phyloP scores from a whole-genome alignment of 2,888 invertebrate genomes.

The Megalurothrips usitatus region DNA sequence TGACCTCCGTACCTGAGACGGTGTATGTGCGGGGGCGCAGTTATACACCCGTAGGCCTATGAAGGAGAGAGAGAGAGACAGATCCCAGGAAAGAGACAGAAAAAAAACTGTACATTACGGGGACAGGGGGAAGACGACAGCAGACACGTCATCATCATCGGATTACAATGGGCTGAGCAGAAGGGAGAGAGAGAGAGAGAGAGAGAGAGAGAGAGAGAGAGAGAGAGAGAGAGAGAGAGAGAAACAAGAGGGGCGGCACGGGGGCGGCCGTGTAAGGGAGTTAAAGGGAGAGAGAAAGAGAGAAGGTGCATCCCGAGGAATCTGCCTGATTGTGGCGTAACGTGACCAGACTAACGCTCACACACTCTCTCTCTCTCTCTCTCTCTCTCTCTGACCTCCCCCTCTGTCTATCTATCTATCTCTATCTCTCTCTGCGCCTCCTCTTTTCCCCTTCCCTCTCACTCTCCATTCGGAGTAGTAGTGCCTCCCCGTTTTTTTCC shows the following conservation, averaged over 20 bases:
- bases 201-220: background rate
- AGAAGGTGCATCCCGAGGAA: constrained; percentile 31
- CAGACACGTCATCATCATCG: too few relatives aligned
- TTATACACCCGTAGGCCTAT: too few relatives aligned
- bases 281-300: constrained; percentile 31
- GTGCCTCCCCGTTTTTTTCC: too few relatives aligned
- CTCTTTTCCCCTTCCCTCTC: background rate
- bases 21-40: too few relatives aligned
- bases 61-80: background rate
- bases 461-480: too few relatives aligned
- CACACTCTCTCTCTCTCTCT: background rate
- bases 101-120: too few relatives aligned
- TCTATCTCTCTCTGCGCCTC: background rate
- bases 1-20: too few relatives aligned
- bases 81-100: too few relatives aligned
- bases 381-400: background rate
- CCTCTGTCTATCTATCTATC: background rate
- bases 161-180: too few relatives aligned
- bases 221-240: background rate
- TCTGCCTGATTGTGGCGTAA: constrained; percentile 19
- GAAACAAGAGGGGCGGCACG: background rate
- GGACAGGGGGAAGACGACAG: too few relatives aligned
- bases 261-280: constrained; percentile 20
- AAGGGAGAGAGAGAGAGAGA: background rate
- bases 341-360: constrained; percentile 8